Evolutionary conservation across 1,140 invertebrate species (phyloP).

Genomic region (Apocrypta bakeri): DNA sequence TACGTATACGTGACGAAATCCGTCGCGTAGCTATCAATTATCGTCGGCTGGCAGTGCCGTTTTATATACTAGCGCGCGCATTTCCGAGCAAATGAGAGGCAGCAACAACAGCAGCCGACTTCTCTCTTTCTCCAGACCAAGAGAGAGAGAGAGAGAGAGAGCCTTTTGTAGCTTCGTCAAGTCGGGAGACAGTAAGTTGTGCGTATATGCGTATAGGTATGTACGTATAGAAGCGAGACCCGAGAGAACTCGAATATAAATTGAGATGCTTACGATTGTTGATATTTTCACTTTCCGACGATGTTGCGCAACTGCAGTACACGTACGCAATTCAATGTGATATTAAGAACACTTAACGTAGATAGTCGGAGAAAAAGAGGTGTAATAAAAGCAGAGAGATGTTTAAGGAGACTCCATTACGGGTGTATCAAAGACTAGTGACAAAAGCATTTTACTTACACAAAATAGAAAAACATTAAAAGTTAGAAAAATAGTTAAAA

Average conservation of each 20-base stretch:
- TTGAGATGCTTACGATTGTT: slow-evolving; percentile 2
- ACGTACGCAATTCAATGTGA: not conserved
- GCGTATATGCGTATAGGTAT: not conserved
- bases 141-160: not conserved
- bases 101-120: not conserved
- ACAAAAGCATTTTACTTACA: no score
- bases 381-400: no score
- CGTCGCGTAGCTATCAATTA: slow-evolving; percentile 57
- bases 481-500: no score
- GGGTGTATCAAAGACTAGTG: no score
- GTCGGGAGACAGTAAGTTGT: not conserved
- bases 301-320: not conserved
- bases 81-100: slow-evolving; percentile 7
- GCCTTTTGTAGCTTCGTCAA: slow-evolving; percentile 26
- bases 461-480: no score
- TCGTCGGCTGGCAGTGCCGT: slow-evolving; percentile 43
- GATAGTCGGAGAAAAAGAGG: no score
- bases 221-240: not conserved
- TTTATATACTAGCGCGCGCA: slow-evolving; percentile 24
- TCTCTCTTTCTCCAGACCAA: not conserved
- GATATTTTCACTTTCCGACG: not conserved
- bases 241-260: not conserved
- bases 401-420: no score
- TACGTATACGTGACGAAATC: slow-evolving; percentile 54
- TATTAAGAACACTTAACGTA: not conserved